Conservation (phyloP, 1,140 invertebrate genomes). For the Bombus sibiricus region DNA sequence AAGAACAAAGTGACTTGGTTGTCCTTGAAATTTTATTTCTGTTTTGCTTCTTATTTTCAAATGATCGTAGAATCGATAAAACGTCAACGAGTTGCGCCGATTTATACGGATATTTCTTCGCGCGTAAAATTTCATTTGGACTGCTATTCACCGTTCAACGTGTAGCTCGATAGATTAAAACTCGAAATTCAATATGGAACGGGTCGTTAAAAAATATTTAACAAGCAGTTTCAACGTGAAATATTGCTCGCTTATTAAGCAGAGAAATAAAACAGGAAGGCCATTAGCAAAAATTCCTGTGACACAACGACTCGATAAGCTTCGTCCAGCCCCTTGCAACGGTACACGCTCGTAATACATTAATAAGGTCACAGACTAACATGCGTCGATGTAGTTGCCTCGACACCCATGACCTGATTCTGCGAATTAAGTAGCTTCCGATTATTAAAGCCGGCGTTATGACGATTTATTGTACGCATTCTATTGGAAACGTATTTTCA, state of each 20-base stretch:
- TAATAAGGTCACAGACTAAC: slow-evolving; percentile 41
- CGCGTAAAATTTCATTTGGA: not conserved
- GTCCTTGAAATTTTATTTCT: not conserved
- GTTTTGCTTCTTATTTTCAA: not conserved
- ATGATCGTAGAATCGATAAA: not conserved
- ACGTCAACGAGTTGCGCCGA: not conserved
- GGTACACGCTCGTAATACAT: slow-evolving; percentile 16
- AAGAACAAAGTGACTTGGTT: too few relatives aligned
- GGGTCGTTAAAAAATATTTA: not conserved
- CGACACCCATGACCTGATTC: slow-evolving; percentile 49
- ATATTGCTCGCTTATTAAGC: not conserved
- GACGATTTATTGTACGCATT: slow-evolving; percentile 28
- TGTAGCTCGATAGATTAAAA: not conserved
- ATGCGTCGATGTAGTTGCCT: slow-evolving; percentile 41
- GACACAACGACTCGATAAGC: not conserved
- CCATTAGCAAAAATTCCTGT: not conserved
- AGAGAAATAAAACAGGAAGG: not conserved
- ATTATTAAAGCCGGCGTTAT: slow-evolving; percentile 44
- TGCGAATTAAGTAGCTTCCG: slow-evolving; percentile 52
- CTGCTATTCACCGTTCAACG: not conserved
- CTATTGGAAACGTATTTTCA: slow-evolving; percentile 39
- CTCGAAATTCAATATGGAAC: not conserved
- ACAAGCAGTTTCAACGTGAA: not conserved
- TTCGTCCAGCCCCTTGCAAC: slow-evolving; percentile 11
- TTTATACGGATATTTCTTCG: not conserved